Base-by-base conservation (phyloP, 2,113 vertebrate species). In the Nannobrachium achirus region DNA sequence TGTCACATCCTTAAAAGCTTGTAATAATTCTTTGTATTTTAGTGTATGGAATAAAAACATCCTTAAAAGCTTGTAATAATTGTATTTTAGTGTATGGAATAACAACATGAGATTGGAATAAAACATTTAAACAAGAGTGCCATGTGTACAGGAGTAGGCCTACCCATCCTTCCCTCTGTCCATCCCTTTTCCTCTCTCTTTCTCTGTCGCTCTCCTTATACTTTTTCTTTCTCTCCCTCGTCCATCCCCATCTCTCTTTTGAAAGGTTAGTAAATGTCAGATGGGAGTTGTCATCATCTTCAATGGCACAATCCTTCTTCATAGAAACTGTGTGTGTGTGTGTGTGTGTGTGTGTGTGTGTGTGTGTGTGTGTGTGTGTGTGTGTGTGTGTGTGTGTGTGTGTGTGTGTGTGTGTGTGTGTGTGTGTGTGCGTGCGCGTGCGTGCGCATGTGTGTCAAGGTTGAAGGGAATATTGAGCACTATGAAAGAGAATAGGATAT, bases 211-310 rank as follows among this genome's bases (percentile, higher is more conserved):
- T 39, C 75, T 81, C 83, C 83, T 75, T 70, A 20, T 33, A 33
- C n/a, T 44, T 39, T 41, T 41, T 66, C 74, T 73, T 56, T 61
- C 68, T 69, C 71, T 75, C 83, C 76, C 64, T 69, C 71, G 73
- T 75, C 73, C 78, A 33, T 33, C 56, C 64, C 75, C 80, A 87
- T 88, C 82, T 91, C 84, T 86, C 77, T 63, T 71, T 82, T 88
- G 89, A 93, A 94, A 94, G 93, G 93, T 94, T 93, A 93, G 90
- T 93, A 94, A 94, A 94, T 94, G 92, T 93, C 93, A 94, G 88
- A 89, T 81, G 88, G 88, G 87, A 92, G 89, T 91, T 92, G 91
- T 93, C 92, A 91, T 93, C 92, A 75, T 92, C 90, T 93, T 93
- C 92, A 92, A 90, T 92, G 84, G 88, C 80, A 25, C 86, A 84